Evolutionary conservation across 1,140 invertebrate species (phyloP), one percentile per base, ranked within the genome.

Genomic region (Drosophila cardini): DNA sequence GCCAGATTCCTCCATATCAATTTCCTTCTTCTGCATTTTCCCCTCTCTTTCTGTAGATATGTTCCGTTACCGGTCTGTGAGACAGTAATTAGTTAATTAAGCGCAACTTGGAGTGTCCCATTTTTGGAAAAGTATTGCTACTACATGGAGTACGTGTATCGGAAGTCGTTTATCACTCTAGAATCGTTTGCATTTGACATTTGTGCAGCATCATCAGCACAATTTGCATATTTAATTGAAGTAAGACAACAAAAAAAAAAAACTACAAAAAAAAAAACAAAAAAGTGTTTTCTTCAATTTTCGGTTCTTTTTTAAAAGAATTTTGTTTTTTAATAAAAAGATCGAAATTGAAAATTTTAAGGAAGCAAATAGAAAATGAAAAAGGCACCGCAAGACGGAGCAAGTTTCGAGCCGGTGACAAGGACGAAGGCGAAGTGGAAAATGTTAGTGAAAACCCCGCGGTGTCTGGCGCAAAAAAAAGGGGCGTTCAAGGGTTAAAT

Each of bases 141-240:
- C 58, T 65, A 40, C 18, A 10, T 1, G 21, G 11, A 48, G 45
- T 48, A 18, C 8, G 21, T 15, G 18, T 26, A 57, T 45, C 32
- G 40, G 2, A 75, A 63, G 26, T n/a, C 61, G 36, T 69, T 40
- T 82, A 72, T 87, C 78, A 79, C 64, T 9, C 21, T 43, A 52
- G 57, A 62, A 56, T 55, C 74, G 52, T 40, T 56, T 15, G 34
- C 38, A 64, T 61, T 78, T 81, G 78, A 81, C 76, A 79, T 79
- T 79, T 87, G 76, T 83, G 83, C 83, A 86, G 79, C 83, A 83
- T 86, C 83, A 87, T 73, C 34, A 53, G 57, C 18, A 56, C 48
- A 77, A 87, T 87, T 87, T 87, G 83, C 83, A 87, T 87, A 83
- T 80, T 87, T 89, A 87, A 87, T 87, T 87, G 79, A 86, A 78